Base-by-base conservation (phyloP, 1,140 invertebrate genomes). In the Penaeus chinensis region DNA sequence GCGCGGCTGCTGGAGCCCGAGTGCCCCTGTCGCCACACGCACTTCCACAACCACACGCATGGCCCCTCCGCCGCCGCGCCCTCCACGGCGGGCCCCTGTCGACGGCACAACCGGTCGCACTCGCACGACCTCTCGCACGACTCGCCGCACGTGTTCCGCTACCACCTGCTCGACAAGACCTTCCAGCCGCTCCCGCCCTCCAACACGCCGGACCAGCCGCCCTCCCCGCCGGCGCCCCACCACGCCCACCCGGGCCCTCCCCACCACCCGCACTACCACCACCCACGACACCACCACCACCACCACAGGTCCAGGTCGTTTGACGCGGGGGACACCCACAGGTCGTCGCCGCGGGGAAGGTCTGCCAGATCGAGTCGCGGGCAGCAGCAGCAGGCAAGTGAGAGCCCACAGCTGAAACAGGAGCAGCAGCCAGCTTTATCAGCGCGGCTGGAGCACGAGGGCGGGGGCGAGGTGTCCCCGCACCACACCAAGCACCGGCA, bases 91-190 rank as follows among this genome's bases (percentile, higher is more conserved):
- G 65, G 71, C 27, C 85, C 66, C 69, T 79, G 89, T 83, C 47
- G 87, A 60, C 93, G 95, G 90, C 92, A 95, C 62, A 91, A 93
- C 86, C 94, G 95, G 83, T 95, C 95, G 90, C 93, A 94, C 8
- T 94, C 94, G 69, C 91, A 95, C 20, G 95, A 96, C 89, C 94
- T 94, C 85, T 94, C 96, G 85, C 94, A 95, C 88, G 94, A 91
- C 77, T 84, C 90, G 0, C 84, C 90, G 0, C 89, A 90, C 82
- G 89, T 92, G n/a, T 93, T 93, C 87, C 91, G 92, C 24, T 93
- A 93, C 85, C 91, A 93, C 69, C 90, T 92, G 61, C 91, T 93
- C 54, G 92, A 93, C 92, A 85, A 90, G 80, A 89, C 89, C 69
- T 81, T 82, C 76, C 78, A 85, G 20, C 69, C 81, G 4, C 78